These are phyloP conservation scores for Sebastes hubbsi DNA, from an alignment of 2,797 vertebrate species.

Conservation along the genomic window DNA sequence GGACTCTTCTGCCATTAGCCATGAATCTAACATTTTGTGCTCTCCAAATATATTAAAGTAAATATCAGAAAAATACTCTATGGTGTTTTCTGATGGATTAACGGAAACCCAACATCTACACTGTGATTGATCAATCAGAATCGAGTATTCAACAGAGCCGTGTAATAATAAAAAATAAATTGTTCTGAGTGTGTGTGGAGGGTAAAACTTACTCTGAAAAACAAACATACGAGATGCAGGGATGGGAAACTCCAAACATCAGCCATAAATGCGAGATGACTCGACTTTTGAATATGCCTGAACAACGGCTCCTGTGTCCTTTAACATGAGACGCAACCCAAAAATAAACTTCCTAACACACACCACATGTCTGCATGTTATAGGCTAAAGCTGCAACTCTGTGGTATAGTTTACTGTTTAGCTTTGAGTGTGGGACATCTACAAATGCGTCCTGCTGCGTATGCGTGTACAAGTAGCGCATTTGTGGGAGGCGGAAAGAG, in stretches of 20 bases:
- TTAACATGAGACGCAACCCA: slow-evolving; percentile 42
- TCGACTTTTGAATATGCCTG: not conserved
- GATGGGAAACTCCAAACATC: not conserved
- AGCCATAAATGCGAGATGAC: not conserved
- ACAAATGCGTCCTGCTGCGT: not conserved
- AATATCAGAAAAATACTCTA: not conserved
- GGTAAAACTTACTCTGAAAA: not conserved
- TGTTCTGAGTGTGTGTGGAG: not conserved
- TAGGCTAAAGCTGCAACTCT: slow-evolving; percentile 26
- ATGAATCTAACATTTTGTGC: too few relatives aligned
- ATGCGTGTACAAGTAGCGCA: not conserved
- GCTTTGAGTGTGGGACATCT: slow-evolving; percentile 10
- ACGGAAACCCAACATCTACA: not conserved
- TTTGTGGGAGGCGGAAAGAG: not conserved
- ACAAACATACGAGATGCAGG: not conserved
- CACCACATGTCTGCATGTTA: slow-evolving; percentile 52
- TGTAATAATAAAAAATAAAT: too few relatives aligned
- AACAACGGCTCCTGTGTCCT: slow-evolving; percentile 41
- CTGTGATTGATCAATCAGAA: too few relatives aligned
- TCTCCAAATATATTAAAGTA: not conserved
- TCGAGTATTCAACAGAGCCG: too few relatives aligned
- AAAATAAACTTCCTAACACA: slow-evolving; percentile 62
- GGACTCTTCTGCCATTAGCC: too few relatives aligned
- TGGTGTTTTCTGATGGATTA: not conserved
- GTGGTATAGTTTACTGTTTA: slow-evolving; percentile 5